phyloP scores from a whole-genome alignment of 1,140 invertebrate genomes.

The Medauroidea extradentata region DNA sequence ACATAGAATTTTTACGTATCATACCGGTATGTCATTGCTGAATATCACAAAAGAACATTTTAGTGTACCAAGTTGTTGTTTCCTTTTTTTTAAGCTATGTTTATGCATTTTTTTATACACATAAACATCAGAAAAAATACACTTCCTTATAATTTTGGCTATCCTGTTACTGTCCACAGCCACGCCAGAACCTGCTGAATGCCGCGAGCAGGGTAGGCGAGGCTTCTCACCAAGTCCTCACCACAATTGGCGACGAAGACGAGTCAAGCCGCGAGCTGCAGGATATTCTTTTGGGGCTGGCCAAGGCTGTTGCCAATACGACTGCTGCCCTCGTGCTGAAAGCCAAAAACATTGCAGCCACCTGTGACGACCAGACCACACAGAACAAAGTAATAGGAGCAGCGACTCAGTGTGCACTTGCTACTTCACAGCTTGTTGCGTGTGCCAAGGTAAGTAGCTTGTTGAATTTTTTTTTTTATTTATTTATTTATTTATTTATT shows the following conservation, averaged over 20 bases:
- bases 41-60: too few species aligned
- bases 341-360: slow-evolving; percentile 89
- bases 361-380: slow-evolving; percentile 68
- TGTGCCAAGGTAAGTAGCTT: slow-evolving; percentile 78
- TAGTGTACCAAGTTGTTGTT: too few species aligned
- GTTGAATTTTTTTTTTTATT: too few species aligned
- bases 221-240: slow-evolving; percentile 89
- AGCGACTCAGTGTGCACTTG: slow-evolving; percentile 93
- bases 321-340: slow-evolving; percentile 92
- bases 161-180: slow-evolving; percentile 56
- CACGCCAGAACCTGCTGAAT: slow-evolving; percentile 86
- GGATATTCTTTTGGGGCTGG: slow-evolving; percentile 82
- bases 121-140: too few species aligned
- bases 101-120: too few species aligned
- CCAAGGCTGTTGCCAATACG: slow-evolving; percentile 95
- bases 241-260: slow-evolving; percentile 87
- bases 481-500: too few species aligned
- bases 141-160: too few species aligned
- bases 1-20: too few species aligned
- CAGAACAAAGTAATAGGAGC: slow-evolving; percentile 90
- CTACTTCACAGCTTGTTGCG: slow-evolving; percentile 95
- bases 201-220: slow-evolving; percentile 95
- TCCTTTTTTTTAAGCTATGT: too few species aligned
- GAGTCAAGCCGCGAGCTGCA: slow-evolving; percentile 69
- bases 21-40: too few species aligned